A percentile compares a stretch with the other conserved stretches of the same genome.
Evolutionary conservation across 2,888 invertebrate genomes (phyloP).

Genomic region (Ormyrus pomaceus): DNA sequence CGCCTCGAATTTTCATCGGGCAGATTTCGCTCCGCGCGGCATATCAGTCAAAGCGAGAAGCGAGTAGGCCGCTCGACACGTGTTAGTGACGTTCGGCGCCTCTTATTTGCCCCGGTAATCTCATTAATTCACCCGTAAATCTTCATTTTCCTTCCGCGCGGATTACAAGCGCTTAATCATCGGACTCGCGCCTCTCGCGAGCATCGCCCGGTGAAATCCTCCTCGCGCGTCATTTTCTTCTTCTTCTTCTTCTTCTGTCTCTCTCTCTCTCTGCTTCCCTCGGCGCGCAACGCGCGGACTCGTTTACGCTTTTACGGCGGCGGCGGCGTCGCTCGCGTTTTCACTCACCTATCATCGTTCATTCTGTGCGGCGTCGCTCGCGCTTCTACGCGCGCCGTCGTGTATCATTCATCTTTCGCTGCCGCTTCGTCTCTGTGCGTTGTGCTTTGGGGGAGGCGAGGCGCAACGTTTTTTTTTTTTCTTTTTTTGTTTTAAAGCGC

Average conservation of each 20-base stretch:
- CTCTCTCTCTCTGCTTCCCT: neutral
- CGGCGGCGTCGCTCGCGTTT: neutral
- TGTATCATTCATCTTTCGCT: too few relatives aligned
- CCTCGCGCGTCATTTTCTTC: conserved; percentile 6
- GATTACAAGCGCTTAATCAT: conserved; percentile 42
- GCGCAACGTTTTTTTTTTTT: too few relatives aligned
- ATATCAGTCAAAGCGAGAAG: too few relatives aligned
- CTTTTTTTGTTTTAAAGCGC: too few relatives aligned
- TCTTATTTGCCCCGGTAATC: conserved; percentile 39
- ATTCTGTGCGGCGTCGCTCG: too few relatives aligned
- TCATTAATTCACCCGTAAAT: conserved; percentile 53
- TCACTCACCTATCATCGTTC: too few relatives aligned
- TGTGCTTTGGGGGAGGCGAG: too few relatives aligned
- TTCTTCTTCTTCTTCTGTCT: too few relatives aligned
- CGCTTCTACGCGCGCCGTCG: too few relatives aligned
- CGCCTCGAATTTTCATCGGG: too few relatives aligned
- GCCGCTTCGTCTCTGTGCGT: too few relatives aligned
- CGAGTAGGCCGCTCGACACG: conserved; percentile 29
- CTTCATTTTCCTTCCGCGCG: conserved; percentile 40
- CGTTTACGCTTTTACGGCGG: conserved; percentile 4
- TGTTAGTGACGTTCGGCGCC: conserved; percentile 30
- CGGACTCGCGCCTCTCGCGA: neutral
- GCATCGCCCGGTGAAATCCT: neutral
- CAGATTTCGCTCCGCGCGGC: too few relatives aligned
- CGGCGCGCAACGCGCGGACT: neutral